Percentiles rank a stretch among this genome's conserved stretches.
Conservation (phyloP, 2,888 invertebrate species). For the Frankliniella intonsa region DNA sequence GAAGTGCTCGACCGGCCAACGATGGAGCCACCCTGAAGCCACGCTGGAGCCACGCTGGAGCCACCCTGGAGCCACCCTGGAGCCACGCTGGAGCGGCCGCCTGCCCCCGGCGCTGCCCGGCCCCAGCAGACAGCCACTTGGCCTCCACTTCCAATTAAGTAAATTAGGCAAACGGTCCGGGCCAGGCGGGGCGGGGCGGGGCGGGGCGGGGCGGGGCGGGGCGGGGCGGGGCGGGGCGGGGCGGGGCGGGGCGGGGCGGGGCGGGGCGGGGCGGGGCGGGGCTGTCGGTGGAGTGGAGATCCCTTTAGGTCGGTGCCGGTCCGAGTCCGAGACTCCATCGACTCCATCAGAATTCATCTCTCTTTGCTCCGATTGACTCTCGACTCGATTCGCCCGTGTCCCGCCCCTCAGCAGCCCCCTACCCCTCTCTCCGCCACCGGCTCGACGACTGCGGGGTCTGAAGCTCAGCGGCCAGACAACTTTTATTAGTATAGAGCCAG, state of each 20-base stretch:
- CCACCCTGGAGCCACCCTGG: background rate
- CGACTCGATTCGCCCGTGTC: too few relatives aligned
- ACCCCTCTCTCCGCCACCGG: too few relatives aligned
- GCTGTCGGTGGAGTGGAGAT: background rate
- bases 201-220: background rate
- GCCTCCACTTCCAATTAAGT: conserved; percentile 10
- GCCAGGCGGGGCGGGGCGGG: background rate
- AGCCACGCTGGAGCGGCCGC: background rate
- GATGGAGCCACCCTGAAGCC: background rate
- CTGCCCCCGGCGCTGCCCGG: background rate
- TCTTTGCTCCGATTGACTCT: background rate
- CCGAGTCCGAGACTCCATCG: background rate
- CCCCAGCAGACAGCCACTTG: background rate
- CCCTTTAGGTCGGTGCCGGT: too few relatives aligned
- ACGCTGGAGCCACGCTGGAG: too few relatives aligned
- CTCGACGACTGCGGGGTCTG: too few relatives aligned
- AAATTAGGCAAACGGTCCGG: background rate
- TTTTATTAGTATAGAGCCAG: too few relatives aligned
- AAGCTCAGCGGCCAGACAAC: too few relatives aligned
- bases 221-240: background rate
- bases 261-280: background rate
- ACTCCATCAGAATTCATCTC: conserved; percentile 6
- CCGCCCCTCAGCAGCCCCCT: too few relatives aligned
- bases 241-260: background rate
- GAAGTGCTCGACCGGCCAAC: background rate